Evolutionary conservation across 2,888 invertebrate genomes (phyloP), one percentile per base, ranked within the genome.

Genomic region (Subacronicta megacephala): DNA sequence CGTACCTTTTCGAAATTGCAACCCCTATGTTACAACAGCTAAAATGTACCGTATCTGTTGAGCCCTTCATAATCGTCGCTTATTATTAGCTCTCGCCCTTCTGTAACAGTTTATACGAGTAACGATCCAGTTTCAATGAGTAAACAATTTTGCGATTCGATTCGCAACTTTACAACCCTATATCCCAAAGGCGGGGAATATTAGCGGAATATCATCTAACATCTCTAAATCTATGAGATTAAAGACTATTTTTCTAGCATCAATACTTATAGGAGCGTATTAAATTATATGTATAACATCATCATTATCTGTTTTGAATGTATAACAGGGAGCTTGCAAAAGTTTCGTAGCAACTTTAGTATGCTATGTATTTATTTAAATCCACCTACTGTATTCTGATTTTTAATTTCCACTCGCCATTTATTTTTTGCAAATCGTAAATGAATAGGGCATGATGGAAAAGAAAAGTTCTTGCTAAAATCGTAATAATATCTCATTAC

Each of bases 71-170:
- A 90, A 88, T 88, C 84, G 87, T 81, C 85, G 80, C 83, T 89
- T 90, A 90, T 89, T 88, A 88, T 90, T 85, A 86, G 80, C 84
- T 78, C 79, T 69, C 83, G 63, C 87, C 88, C 88, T 77, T 75
- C 77, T 75, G 77, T 74, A 75, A 75, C 82, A 81, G 81, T 83
- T 83, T 80, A 80, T 75, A 68, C 74, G 73, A 80, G 75, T 81
- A 80, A 80, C 80, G 79, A 81, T 84, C 83, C 78, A 81, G 78
- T 83, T 83, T 79, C 81, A 63, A 76, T 70, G 72, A 83, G 82
- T 81, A 85, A 88, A 87, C 83, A 87, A 83, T 83, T 79, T 72
- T 47, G 64, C 54, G 75, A 82, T 81, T 83, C 78, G 75, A 82
- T 83, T 77, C 62, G 64, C 57, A 79, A 81, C 68, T 80, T 78